phyloP scores from a whole-genome alignment of 2,113 vertebrate species.

The Poeciliopsis occidentalis region DNA sequence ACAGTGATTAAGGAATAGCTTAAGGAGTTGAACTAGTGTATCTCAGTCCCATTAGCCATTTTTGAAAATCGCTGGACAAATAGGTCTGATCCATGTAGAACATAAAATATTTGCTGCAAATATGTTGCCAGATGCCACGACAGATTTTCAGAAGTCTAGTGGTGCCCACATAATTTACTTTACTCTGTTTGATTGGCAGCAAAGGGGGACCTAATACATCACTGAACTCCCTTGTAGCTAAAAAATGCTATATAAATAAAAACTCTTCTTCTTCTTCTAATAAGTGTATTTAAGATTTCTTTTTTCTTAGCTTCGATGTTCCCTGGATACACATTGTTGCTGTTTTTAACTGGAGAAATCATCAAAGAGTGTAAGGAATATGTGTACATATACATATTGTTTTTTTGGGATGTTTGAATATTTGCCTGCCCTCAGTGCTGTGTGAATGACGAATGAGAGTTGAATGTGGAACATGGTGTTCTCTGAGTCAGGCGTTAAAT shows the following conservation, averaged over 20 bases:
- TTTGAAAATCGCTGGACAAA: neutral
- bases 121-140: neutral
- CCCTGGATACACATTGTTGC: neutral
- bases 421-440: constrained; percentile 15
- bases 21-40: neutral
- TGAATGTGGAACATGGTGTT: constrained; percentile 48
- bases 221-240: no score
- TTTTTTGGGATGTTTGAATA: constrained; percentile 41
- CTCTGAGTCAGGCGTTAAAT: constrained; percentile 59
- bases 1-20: neutral
- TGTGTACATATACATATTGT: neutral
- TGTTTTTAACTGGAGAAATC: neutral
- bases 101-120: neutral
- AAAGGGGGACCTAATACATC: neutral
- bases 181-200: neutral
- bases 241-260: no score
- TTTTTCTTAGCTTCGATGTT: neutral
- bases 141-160: neutral
- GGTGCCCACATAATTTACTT: neutral
- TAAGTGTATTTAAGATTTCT: neutral
- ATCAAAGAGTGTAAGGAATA: neutral
- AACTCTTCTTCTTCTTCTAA: neutral
- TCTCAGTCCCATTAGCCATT: neutral
- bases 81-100: neutral
- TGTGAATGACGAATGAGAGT: constrained; percentile 43